phyloP scores from a whole-genome alignment of 2,113 vertebrate genomes.

The Anser cygnoides region DNA sequence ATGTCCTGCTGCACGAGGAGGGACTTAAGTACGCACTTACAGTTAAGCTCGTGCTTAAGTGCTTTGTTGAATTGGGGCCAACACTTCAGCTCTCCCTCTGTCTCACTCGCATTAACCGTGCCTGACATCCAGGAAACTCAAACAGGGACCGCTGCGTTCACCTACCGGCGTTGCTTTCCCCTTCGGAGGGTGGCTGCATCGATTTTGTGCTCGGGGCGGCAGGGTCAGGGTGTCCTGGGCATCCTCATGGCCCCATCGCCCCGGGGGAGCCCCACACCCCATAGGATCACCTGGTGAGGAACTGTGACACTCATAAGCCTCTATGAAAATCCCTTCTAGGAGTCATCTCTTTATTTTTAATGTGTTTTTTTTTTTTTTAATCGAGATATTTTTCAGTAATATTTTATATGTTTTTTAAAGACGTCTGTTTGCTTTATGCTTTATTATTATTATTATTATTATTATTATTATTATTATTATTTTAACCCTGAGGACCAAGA shows the following conservation, averaged over 20 bases:
- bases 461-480: neutral
- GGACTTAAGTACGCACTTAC: constrained; percentile 68
- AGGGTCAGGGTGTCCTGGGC: neutral
- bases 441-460: neutral
- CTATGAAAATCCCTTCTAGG: neutral
- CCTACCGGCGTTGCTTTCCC: neutral
- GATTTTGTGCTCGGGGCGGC: neutral
- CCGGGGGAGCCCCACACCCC: rapidly evolving
- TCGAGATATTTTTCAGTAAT: neutral
- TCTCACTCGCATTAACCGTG: constrained; percentile 42
- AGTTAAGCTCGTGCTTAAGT: constrained; percentile 69
- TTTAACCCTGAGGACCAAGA: neutral
- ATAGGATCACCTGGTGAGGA: neutral
- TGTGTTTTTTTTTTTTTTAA: neutral
- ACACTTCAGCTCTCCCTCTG: constrained; percentile 33
- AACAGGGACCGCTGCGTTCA: neutral
- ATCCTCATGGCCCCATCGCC: rapidly evolving
- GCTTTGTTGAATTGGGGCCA: constrained; percentile 67
- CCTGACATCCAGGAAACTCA: constrained; percentile 57
- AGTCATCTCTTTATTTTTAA: neutral
- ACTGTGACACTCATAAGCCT: rapidly evolving
- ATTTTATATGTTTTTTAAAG: neutral
- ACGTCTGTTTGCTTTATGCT: neutral
- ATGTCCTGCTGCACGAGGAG: constrained; percentile 63
- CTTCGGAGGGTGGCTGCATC: neutral